Evolutionary conservation across 2,888 invertebrate species (phyloP), one percentile per base, ranked within the genome.

Genomic region (Pachliopta kotzebuea): DNA sequence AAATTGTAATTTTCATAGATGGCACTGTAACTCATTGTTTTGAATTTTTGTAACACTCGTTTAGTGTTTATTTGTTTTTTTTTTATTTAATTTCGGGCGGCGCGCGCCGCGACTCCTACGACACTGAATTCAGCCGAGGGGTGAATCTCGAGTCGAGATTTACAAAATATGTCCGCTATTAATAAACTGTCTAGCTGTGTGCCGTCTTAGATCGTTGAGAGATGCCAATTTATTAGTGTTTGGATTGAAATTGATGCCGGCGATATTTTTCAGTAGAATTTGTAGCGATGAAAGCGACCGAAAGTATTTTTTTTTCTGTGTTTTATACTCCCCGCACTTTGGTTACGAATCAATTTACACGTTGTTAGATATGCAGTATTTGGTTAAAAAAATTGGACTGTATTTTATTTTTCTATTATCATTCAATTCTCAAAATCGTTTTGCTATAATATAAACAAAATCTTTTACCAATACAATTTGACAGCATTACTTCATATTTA

Each of bases 171-270:
- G 83, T 89, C 86, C 88, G 86, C 89, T 88, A 90, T 90, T 90
- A 85, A 86, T 86, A 80, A 85, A 85, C 87, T 84, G 84, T 84
- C 84, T 74, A 71, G 74, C 72, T 73, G 76, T 77, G 76, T 77
- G 77, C 75, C 73, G 70, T 71, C 77, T 76, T 74, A 74, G 69
- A 72, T 72, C 82, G 87, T 77, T 84, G 88, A 88, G 86, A 88
- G 89, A 89, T 81, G 86, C 88, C 88, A 90, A 91, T 90, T 91
- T 91, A 91, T 90, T 88, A 86, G 78, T 88, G 88, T 90, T 90
- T 91, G 81, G 82, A 90, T 90, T 88, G 86, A 88, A 90, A 91
- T 89, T 88, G 90, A 91, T 90, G 90, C 88, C 74, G 78, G 80
- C 83, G 76, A 90, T 91, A 90, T 87, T 88, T 91, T 84, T 82